Evolutionary conservation across 2,113 vertebrate genomes (phyloP).

Genomic region (Etia nguti): DNA sequence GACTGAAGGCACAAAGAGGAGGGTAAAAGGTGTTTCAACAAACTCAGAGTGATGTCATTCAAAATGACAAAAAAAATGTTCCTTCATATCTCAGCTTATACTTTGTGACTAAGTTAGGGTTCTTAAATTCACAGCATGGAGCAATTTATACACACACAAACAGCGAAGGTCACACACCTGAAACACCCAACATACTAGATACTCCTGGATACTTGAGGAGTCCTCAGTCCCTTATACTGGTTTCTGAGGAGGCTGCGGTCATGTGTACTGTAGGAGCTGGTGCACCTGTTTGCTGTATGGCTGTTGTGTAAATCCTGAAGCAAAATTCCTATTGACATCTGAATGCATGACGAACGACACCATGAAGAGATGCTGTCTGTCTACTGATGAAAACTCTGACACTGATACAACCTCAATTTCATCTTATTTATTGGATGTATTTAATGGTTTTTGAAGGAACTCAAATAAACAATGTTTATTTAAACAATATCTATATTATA

Average conservation of each 20-base stretch:
- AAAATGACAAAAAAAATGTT: no score
- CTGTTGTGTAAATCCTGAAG: not conserved
- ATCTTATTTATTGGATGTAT: no score
- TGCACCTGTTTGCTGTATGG: not conserved
- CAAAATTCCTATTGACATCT: not conserved
- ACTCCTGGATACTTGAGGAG: not conserved
- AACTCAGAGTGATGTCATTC: not conserved
- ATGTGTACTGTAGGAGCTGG: not conserved
- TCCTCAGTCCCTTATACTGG: not conserved
- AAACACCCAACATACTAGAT: not conserved
- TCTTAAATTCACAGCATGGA: not conserved
- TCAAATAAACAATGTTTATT: not conserved
- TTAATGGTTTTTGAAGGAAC: no score
- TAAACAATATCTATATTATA: not conserved
- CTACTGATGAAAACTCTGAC: not conserved
- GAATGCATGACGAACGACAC: fast-evolving
- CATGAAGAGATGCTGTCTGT: not conserved
- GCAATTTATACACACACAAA: not conserved
- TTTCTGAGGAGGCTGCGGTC: fast-evolving
- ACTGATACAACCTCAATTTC: not conserved
- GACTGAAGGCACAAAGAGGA: not conserved
- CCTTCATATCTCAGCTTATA: not conserved
- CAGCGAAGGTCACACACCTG: not conserved
- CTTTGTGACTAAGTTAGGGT: no score
- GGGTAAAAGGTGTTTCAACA: not conserved